A percentile compares a stretch with the other conserved stretches of the same genome.
These are phyloP conservation scores for Antheraea assamensis DNA, from an alignment of 2,888 invertebrate species.

Conservation along the genomic window DNA sequence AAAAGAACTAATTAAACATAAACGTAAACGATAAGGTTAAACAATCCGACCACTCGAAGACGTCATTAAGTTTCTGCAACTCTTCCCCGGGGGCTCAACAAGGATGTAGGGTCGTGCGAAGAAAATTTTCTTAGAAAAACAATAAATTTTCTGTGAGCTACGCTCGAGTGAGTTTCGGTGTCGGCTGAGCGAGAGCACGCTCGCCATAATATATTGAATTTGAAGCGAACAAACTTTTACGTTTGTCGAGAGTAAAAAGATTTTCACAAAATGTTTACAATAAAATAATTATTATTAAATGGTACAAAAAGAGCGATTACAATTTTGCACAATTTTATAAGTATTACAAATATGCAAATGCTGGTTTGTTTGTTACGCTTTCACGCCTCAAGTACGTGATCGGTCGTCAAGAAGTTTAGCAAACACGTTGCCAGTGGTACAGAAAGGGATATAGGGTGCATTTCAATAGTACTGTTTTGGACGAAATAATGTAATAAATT, in stretches of 20 bases:
- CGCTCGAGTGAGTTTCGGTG: slow-evolving; percentile 82
- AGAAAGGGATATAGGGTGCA: too few species aligned
- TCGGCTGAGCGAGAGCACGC: slow-evolving; percentile 80
- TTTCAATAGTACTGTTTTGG: too few species aligned
- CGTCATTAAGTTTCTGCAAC: slow-evolving; percentile 69
- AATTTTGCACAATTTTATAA: background rate
- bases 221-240: slow-evolving; percentile 81
- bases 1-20: slow-evolving; percentile 6
- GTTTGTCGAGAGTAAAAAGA: slow-evolving; percentile 76
- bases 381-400: too few species aligned
- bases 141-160: slow-evolving; percentile 79
- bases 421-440: too few species aligned
- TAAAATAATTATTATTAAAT: slow-evolving; percentile 63
- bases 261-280: slow-evolving; percentile 76
- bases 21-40: slow-evolving; percentile 44
- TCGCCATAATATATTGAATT: slow-evolving; percentile 82
- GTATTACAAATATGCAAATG: too few species aligned
- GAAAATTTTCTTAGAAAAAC: slow-evolving; percentile 82
- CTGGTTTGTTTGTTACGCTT: too few species aligned
- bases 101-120: slow-evolving; percentile 65
- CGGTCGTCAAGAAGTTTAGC: too few species aligned
- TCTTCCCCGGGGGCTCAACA: slow-evolving; percentile 59
- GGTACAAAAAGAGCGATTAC: slow-evolving; percentile 46
- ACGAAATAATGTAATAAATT: too few species aligned
- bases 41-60: slow-evolving; percentile 49